Base-by-base conservation (phyloP, 2,888 invertebrate genomes). In the Trachelus stipa region DNA sequence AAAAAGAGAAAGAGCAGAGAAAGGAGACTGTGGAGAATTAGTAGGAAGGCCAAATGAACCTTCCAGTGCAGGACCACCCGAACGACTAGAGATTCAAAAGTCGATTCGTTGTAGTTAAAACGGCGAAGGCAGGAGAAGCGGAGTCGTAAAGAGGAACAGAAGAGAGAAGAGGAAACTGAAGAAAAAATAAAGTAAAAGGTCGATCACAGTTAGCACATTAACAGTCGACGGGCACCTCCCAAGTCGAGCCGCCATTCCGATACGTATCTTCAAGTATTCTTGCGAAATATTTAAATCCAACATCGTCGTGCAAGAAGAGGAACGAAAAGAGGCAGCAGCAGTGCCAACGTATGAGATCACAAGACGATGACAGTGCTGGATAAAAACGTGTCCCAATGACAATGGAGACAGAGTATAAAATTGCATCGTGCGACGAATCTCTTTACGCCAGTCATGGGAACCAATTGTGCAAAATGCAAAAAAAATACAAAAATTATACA, bases 361-460 rank as follows among this genome's bases (percentile, higher is more conserved):
- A 2, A 2, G 56, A 56, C 71, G 31, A 71, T 71, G 71, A 34
- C 30, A 33, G 9, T 31, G 15, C n/a, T n/a, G 71, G 74, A 34
- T 37, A 34, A 37, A 37, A 74, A 74, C 74, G 74, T 74, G 74
- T 35, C 35, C 74, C 23, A 34, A 35, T 37, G 23, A 74, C 74
- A 74, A 74, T 74, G 74, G 35, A 34, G 71, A 71, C 31, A 56
- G 31, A 71, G 33, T 12, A 12, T 31, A 34, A 12, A 15, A 12
- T 37, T 23, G 34, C 30, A 11, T 31, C 74, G 74, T 74, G 37
- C 74, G 34, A 31, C 74, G 74, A 74, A 37, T 74, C 74, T 35
- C 74, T 74, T 74, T 74, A 74, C 74, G 74, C 74, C 31, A 74
- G 34, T 34, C 74, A 37, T 74, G 74, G 37, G 74, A 74, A 74